These are phyloP conservation scores for Geotrypetes seraphini DNA, from an alignment of 2,797 vertebrate species.

Conservation along the genomic window DNA sequence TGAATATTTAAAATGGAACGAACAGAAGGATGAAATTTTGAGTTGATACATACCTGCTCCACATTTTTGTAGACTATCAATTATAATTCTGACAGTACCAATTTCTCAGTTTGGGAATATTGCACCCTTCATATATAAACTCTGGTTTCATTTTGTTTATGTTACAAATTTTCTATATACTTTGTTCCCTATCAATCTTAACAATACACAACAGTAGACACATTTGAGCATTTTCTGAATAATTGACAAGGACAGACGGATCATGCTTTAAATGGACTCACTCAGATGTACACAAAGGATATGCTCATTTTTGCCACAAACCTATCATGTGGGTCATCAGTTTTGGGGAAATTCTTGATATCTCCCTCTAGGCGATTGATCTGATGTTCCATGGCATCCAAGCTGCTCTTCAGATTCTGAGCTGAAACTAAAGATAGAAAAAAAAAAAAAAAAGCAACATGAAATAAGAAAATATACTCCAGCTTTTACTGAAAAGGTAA, in stretches of 20 bases:
- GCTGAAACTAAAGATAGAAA: slow-evolving; percentile 70
- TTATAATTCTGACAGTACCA: too few species aligned
- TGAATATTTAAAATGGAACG: too few species aligned
- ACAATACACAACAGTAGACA: not conserved
- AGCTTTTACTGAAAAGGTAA: too few species aligned
- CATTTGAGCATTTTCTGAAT: not conserved
- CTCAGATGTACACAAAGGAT: slow-evolving; percentile 64
- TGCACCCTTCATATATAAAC: too few species aligned
- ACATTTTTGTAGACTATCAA: too few species aligned
- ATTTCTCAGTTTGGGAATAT: too few species aligned
- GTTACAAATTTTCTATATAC: too few species aligned
- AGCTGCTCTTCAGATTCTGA: slow-evolving; percentile 80
- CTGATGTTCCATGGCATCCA: slow-evolving; percentile 80
- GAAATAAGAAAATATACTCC: too few species aligned
- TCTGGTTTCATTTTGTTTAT: too few species aligned
- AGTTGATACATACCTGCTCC: too few species aligned
- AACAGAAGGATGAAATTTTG: too few species aligned
- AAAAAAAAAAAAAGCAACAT: not conserved
- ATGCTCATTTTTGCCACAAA: slow-evolving; percentile 95
- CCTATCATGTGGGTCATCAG: slow-evolving; percentile 75
- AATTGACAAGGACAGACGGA: not conserved
- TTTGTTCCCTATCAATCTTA: not conserved
- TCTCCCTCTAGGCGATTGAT: slow-evolving; percentile 80
- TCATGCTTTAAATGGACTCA: fast-evolving
- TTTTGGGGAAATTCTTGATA: slow-evolving; percentile 80